These are phyloP conservation scores for Lysandra bellargus DNA, from an alignment of 2,888 invertebrate species.

Conservation along the genomic window DNA sequence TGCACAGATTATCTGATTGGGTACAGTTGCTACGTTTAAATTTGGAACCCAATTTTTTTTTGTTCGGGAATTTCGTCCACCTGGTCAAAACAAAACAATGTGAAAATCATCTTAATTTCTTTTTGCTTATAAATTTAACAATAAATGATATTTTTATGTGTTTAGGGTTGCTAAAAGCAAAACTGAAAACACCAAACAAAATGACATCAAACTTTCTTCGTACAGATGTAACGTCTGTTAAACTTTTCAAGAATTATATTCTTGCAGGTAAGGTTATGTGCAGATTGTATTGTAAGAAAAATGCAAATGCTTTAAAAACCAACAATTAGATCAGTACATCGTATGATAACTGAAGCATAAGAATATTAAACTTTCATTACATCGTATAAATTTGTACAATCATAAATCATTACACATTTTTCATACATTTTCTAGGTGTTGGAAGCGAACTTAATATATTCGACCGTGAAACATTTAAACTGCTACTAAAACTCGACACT, in stretches of 20 bases:
- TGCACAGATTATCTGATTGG: too few relatives aligned
- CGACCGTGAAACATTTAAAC: slow-evolving; percentile 45
- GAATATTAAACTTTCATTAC: not conserved
- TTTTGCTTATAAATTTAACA: not conserved
- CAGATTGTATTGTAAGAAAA: slow-evolving; percentile 9
- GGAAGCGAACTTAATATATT: slow-evolving; percentile 71
- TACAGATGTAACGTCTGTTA: slow-evolving; percentile 78
- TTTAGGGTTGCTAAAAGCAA: not conserved
- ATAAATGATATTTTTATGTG: not conserved
- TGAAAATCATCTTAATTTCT: not conserved
- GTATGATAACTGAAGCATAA: not conserved
- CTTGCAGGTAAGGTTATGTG: slow-evolving; percentile 66
- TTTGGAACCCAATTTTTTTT: too few relatives aligned
- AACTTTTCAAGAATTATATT: slow-evolving; percentile 60
- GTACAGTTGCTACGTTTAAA: too few relatives aligned
- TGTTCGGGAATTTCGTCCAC: too few relatives aligned
- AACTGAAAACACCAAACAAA: not conserved
- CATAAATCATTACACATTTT: not conserved
- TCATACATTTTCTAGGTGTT: slow-evolving; percentile 65
- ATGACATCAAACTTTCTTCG: slow-evolving; percentile 50
- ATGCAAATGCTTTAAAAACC: not conserved
- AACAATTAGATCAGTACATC: too few relatives aligned
- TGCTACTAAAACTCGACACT: slow-evolving; percentile 48
- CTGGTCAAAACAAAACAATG: not conserved
- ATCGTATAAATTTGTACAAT: not conserved